phyloP scores from a whole-genome alignment of 2,113 vertebrate species.

The Paramisgurnus dabryanus region DNA sequence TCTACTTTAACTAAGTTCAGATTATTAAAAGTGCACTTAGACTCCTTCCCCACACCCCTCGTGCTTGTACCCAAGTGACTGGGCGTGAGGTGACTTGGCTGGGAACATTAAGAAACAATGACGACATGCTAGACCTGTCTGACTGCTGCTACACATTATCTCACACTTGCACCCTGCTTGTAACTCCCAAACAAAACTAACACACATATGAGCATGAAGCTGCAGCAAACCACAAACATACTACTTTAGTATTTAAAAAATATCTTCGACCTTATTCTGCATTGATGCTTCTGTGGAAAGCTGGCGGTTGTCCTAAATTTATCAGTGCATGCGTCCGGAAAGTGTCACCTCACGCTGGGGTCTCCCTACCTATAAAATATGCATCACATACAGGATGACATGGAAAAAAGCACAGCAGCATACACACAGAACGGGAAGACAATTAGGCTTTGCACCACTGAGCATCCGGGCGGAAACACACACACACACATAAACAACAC shows the following conservation, averaged over 20 bases:
- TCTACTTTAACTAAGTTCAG: constrained; percentile 17
- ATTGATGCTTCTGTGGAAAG: constrained; percentile 36
- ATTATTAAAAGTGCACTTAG: background rate
- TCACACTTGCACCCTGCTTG: background rate
- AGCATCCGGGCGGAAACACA: background rate
- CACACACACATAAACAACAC: background rate
- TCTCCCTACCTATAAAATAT: constrained; percentile 53
- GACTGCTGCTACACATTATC: constrained; percentile 15
- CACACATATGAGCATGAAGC: background rate
- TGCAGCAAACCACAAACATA: background rate
- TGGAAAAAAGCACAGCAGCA: constrained; percentile 11
- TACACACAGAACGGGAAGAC: constrained; percentile 26
- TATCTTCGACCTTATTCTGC: background rate
- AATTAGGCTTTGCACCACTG: constrained; percentile 22
- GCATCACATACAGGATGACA: constrained; percentile 51
- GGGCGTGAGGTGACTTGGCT: constrained; percentile 15
- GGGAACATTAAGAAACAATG: constrained; percentile 11
- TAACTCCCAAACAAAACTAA: constrained; percentile 2
- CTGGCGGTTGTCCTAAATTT: constrained; percentile 47
- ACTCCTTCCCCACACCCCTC: background rate
- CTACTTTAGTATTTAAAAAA: background rate
- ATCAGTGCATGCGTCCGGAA: constrained; percentile 41
- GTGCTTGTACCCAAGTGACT: background rate
- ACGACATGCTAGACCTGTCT: constrained; percentile 34
- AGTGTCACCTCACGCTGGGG: constrained; percentile 42